Conservation (phyloP, 2,888 invertebrate species). For the Lepeophtheirus nordmannii region DNA sequence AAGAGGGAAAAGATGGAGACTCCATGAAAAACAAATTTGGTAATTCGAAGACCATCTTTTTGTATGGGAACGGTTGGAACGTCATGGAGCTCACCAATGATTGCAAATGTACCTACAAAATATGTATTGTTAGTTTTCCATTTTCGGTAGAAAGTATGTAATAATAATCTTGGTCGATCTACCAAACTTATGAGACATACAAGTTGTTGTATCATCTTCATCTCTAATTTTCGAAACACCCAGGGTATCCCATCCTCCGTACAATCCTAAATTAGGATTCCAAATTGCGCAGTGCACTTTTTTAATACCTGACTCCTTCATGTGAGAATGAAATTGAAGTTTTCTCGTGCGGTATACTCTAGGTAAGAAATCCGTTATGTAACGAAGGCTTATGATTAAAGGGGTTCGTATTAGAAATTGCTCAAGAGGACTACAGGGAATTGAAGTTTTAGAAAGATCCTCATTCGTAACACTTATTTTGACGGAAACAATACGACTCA, state of each 20-base stretch:
- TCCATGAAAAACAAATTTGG: background rate
- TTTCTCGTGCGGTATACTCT: background rate
- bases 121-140: no score
- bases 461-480: background rate
- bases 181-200: background rate
- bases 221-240: background rate
- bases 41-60: background rate
- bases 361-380: background rate
- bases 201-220: background rate
- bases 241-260: background rate
- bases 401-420: background rate
- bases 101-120: background rate
- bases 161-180: no score
- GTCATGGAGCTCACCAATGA: background rate
- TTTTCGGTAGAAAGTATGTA: no score
- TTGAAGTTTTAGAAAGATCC: background rate
- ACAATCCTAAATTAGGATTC: background rate
- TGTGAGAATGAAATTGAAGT: background rate
- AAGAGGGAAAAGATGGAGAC: background rate
- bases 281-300: background rate
- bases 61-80: background rate
- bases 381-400: background rate
- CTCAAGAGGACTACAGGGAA: background rate
- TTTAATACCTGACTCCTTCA: background rate
- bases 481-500: slow-evolving; percentile 1